Conservation (phyloP, 2,113 vertebrate species). For the Drymodes brunneopygia region DNA sequence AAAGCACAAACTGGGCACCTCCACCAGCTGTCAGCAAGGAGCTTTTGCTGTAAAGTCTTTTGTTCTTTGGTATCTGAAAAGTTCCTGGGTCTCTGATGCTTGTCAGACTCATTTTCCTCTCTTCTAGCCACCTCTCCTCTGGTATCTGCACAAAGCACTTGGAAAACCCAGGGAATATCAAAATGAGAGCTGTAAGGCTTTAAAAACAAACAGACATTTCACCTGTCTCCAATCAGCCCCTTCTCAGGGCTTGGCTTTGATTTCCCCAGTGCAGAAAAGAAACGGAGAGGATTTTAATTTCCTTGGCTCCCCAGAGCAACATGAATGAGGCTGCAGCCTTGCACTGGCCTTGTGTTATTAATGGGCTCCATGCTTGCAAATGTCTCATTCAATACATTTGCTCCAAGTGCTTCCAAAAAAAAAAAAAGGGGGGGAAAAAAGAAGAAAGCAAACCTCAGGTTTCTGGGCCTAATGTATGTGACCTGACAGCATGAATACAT, state of each 20-base stretch:
- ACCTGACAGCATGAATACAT: slow-evolving; percentile 36
- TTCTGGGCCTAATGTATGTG: slow-evolving; percentile 40
- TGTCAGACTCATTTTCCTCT: background rate
- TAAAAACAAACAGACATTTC: slow-evolving; percentile 46
- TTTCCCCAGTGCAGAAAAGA: slow-evolving; percentile 45
- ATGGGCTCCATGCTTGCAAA: slow-evolving; percentile 51
- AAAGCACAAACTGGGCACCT: background rate
- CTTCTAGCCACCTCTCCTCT: background rate
- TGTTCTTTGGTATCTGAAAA: background rate
- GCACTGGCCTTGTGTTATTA: slow-evolving; percentile 36
- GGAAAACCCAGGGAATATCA: background rate
- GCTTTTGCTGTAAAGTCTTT: background rate
- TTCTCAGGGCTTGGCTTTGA: slow-evolving; percentile 47
- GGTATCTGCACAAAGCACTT: background rate
- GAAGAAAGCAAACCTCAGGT: slow-evolving; percentile 31
- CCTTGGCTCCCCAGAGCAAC: slow-evolving; percentile 29
- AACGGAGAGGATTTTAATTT: slow-evolving; percentile 34
- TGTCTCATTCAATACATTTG: slow-evolving; percentile 45
- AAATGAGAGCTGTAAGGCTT: slow-evolving; percentile 19
- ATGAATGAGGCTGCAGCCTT: slow-evolving; percentile 5
- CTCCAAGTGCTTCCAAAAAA: slow-evolving; percentile 21
- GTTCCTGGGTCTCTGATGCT: background rate
- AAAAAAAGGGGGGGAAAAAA: background rate
- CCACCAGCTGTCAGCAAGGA: background rate
- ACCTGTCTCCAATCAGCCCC: slow-evolving; percentile 60